Evolutionary conservation across 2,797 vertebrate species (phyloP).

Genomic region (Ceyx erithaca): DNA sequence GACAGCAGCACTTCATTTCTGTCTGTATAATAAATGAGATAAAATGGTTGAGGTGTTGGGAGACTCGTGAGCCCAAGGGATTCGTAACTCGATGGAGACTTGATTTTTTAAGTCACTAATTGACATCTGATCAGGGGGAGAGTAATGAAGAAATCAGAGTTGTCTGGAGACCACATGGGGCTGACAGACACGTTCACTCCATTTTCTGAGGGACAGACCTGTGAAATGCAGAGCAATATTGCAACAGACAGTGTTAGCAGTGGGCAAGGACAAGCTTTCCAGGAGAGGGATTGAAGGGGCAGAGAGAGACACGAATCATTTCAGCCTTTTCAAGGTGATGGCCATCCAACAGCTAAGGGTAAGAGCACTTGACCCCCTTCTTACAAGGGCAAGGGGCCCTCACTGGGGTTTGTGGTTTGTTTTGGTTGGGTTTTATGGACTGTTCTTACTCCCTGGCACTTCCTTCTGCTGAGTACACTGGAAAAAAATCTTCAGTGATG

Average conservation of each 20-base stretch:
- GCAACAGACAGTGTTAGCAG: fast-evolving
- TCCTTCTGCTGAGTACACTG: fast-evolving
- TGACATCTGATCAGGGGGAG: constrained; percentile 2
- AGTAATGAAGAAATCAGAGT: constrained; percentile 39
- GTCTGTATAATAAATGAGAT: neutral
- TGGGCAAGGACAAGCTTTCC: neutral
- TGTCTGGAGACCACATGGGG: neutral
- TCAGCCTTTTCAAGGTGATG: fast-evolving
- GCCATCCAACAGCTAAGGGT: neutral
- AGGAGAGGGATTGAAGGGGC: neutral
- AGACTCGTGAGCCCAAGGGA: neutral
- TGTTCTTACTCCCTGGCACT: neutral
- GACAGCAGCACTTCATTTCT: constrained; percentile 24
- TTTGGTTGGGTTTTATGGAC: neutral
- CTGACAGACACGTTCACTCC: neutral
- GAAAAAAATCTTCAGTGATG: neutral
- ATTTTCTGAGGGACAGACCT: neutral
- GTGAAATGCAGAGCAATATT: neutral
- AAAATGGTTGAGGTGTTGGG: neutral
- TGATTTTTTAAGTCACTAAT: constrained; percentile 40
- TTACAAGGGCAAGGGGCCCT: neutral
- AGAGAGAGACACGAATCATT: neutral
- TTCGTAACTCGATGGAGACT: constrained; percentile 32
- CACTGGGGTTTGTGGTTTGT: no score
- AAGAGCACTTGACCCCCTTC: neutral